A percentile compares a stretch with the other conserved stretches of the same genome.
Evolutionary conservation across 2,797 vertebrate species (phyloP).

Genomic region (Liparis tanakae): DNA sequence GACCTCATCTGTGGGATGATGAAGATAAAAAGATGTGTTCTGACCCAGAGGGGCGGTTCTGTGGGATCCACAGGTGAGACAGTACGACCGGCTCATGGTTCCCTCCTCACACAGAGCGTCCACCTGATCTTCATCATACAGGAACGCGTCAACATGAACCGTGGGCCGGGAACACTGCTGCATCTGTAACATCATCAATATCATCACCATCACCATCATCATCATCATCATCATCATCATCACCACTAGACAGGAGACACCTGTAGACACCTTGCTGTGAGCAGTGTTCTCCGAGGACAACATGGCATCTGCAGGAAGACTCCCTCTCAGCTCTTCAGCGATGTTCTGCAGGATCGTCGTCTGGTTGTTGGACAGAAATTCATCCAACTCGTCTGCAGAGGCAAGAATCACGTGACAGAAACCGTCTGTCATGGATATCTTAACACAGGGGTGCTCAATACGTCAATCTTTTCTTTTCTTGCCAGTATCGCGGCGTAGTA

Average conservation of each 20-base stretch:
- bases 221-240: too few species aligned
- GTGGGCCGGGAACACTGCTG: conserved; percentile 82
- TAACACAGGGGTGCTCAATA: too few species aligned
- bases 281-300: conserved; percentile 83
- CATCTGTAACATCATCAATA: conserved; percentile 76
- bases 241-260: background rate
- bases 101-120: conserved; percentile 90
- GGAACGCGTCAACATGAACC: conserved; percentile 90
- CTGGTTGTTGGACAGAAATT: conserved; percentile 76
- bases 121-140: conserved; percentile 91
- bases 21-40: background rate
- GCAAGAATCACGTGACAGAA: too few species aligned
- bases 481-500: too few species aligned
- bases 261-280: conserved; percentile 79
- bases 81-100: conserved; percentile 91
- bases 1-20: background rate
- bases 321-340: conserved; percentile 86
- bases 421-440: too few species aligned
- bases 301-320: conserved; percentile 86
- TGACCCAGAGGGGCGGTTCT: conserved; percentile 87
- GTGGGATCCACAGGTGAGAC: conserved; percentile 88
- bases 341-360: conserved; percentile 81
- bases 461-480: too few species aligned
- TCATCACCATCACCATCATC: background rate
- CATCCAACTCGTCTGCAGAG: conserved; percentile 75